Conservation (phyloP, 1,140 invertebrate species). For the Pogonomyrmex californicus region DNA sequence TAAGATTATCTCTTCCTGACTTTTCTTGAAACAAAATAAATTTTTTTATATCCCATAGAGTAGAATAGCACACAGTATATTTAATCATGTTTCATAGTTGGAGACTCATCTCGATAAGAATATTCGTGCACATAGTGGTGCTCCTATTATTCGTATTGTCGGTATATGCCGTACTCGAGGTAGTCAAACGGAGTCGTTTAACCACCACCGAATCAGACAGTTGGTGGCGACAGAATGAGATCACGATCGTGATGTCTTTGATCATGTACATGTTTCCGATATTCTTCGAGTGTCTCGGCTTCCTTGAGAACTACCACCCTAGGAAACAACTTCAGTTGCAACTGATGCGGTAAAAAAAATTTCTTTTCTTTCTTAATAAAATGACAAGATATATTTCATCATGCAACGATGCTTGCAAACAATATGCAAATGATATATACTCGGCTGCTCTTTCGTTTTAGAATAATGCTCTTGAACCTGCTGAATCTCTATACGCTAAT, state of each 20-base stretch:
- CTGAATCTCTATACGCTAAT: conserved; percentile 98
- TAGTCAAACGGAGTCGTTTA: conserved; percentile 91
- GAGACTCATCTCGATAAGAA: conserved; percentile 93
- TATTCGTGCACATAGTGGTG: conserved; percentile 94
- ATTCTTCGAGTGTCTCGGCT: conserved; percentile 96
- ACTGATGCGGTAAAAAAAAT: conserved; percentile 91
- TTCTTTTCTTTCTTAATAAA: not conserved
- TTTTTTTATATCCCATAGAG: not conserved
- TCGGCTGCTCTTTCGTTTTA: conserved; percentile 79
- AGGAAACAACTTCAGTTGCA: conserved; percentile 96
- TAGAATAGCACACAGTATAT: not conserved
- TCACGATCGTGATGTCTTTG: conserved; percentile 96
- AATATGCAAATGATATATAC: not conserved
- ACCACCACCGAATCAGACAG: conserved; percentile 87
- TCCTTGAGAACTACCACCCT: conserved; percentile 97
- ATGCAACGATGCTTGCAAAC: not conserved
- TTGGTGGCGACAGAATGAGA: conserved; percentile 96
- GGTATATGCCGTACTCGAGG: conserved; percentile 94
- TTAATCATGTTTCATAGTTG: conserved; percentile 89
- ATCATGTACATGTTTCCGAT: conserved; percentile 96
- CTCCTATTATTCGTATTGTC: conserved; percentile 92
- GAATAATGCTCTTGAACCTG: conserved; percentile 98
- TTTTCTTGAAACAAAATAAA: no score
- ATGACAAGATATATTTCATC: not conserved
- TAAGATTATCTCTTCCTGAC: no score